Percentiles rank a stretch among this genome's conserved stretches.
Evolutionary conservation across 2,888 invertebrate species (phyloP).

Genomic region (Clepsis dumicolana): DNA sequence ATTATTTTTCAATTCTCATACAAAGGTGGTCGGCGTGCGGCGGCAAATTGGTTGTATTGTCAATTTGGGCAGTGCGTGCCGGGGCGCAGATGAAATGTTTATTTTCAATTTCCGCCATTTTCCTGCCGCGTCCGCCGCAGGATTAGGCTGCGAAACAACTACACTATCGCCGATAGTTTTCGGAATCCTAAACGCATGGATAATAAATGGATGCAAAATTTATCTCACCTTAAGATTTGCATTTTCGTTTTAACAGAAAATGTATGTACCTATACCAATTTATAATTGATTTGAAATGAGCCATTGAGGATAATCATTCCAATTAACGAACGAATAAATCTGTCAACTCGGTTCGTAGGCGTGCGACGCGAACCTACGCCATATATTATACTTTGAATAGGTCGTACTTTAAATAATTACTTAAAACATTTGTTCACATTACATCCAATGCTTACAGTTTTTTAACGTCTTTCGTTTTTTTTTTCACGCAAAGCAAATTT

Average conservation of each 20-base stretch:
- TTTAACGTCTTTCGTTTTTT: too few relatives aligned
- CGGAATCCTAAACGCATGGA: conserved; percentile 31
- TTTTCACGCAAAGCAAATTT: neutral
- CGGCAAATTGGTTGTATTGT: conserved; percentile 86
- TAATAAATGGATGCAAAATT: neutral
- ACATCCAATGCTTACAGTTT: neutral
- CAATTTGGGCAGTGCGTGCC: conserved; percentile 86
- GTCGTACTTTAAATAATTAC: neutral
- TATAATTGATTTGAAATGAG: conserved; percentile 13
- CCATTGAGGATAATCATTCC: conserved; percentile 51
- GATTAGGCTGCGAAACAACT: conserved; percentile 77
- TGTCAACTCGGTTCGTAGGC: conserved; percentile 42
- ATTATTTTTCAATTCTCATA: conserved; percentile 86
- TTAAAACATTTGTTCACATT: neutral
- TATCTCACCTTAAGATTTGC: neutral
- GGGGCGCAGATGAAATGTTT: conserved; percentile 84
- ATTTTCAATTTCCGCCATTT: conserved; percentile 86
- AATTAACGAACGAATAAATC: conserved; percentile 55
- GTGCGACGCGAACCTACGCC: neutral
- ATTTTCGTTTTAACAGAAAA: neutral
- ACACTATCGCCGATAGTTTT: conserved; percentile 63
- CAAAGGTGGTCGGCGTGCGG: conserved; percentile 84
- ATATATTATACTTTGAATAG: neutral
- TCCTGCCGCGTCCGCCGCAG: conserved; percentile 76
- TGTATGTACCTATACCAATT: conserved; percentile 1